Evolutionary conservation across 2,888 invertebrate genomes (phyloP), one percentile per base, ranked within the genome.

Genomic region (Aspidapion aeneum): DNA sequence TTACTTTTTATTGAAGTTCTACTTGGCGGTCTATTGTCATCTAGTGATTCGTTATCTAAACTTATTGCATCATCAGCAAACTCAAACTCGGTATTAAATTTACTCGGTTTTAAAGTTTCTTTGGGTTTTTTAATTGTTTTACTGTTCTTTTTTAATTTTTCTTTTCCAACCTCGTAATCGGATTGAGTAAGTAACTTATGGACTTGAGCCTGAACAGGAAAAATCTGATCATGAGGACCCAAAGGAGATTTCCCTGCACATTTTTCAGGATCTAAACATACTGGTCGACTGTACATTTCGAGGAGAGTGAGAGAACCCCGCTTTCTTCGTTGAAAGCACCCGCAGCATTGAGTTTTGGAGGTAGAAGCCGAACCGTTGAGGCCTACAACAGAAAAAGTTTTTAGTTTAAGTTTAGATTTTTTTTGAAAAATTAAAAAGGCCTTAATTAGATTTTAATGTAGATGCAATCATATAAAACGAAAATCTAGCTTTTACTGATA

Each of bases 211-310:
- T 66, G 69, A 48, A 70, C 69, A 17, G 69, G 62, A 66, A 78
- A 78, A 56, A 72, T 71, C 68, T 75, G 74, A 63, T 78, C 78
- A 19, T 77, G 74, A 1, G 79, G 79, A 5, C 80, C 79, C 67
- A 78, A 70, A 64, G 79, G 79, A 64, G 76, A 78, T 69, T 78
- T 77, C 72, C 75, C 74, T 68, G 76, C 75, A 68, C 80, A 78
- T 63, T 73, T 73, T 48, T 71, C 69, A 1, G 78, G 77, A 52
- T 79, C 73, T 19, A 73, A 65, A 68, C 79, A 78, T 18, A 71
- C 66, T 54, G 71, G 76, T 58, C 83, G 82, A 73, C 83, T 81
- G 80, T 86, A 87, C 74, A 87, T 82, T 75, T 87, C 87, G 61
- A 87, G 84, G 81, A 80, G 74, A 1, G 76, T 74, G 35, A 79